Evolutionary conservation across 2,113 vertebrate genomes (phyloP).

Genomic region (Neolamprologus sp.): DNA sequence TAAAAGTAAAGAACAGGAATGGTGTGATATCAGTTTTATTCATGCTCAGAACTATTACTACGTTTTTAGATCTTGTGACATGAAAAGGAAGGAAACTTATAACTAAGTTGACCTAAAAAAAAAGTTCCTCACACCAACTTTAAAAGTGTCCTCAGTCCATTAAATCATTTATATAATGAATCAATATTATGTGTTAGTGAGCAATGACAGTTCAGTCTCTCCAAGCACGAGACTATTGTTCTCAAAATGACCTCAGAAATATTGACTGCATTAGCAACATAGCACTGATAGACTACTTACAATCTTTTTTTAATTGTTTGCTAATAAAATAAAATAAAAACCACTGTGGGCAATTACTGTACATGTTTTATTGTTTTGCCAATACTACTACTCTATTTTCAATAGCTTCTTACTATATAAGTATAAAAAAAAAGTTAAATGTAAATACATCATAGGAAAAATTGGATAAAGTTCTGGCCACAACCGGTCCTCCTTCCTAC

Average conservation of each 20-base stretch:
- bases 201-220: background rate
- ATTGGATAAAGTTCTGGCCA: background rate
- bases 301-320: background rate
- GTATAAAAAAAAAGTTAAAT: background rate
- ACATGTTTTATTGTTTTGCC: background rate
- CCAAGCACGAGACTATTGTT: background rate
- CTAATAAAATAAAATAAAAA: constrained; percentile 3
- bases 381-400: background rate
- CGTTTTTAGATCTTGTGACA: constrained; percentile 48
- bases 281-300: background rate
- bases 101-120: background rate
- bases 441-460: background rate
- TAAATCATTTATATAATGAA: constrained; percentile 30
- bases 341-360: background rate
- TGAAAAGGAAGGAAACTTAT: constrained; percentile 30
- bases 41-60: constrained; percentile 27
- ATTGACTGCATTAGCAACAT: constrained; percentile 28
- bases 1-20: constrained; percentile 28
- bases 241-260: constrained; percentile 40
- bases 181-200: background rate
- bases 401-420: background rate
- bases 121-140: background rate
- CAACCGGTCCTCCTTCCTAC: background rate
- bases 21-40: constrained; percentile 13
- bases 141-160: constrained; percentile 17